These are phyloP conservation scores for Semicossyphus pulcher DNA, from an alignment of 2,113 vertebrate species.

Conservation along the genomic window DNA sequence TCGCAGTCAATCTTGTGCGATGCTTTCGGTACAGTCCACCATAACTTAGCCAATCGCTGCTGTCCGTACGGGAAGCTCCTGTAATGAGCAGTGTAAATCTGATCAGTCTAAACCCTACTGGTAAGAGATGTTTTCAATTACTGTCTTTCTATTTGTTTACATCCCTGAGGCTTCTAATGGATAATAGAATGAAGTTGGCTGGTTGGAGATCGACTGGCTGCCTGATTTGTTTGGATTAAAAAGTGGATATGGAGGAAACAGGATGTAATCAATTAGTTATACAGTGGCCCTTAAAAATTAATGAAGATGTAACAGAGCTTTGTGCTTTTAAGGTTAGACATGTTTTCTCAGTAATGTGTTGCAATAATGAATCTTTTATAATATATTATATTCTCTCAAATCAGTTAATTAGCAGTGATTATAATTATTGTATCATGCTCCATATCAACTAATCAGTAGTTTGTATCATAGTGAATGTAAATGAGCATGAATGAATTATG, in stretches of 20 bases:
- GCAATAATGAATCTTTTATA: no score
- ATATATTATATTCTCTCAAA: no score
- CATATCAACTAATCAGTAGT: no score
- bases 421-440: no score
- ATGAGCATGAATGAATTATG: no score
- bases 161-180: constrained; percentile 29
- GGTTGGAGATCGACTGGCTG: constrained; percentile 30
- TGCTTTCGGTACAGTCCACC: neutral
- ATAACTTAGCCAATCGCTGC: neutral
- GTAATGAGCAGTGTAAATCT: constrained; percentile 53
- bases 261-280: constrained; percentile 31
- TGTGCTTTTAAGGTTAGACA: no score
- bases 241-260: constrained; percentile 13
- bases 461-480: no score
- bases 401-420: no score
- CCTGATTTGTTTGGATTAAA: constrained; percentile 54
- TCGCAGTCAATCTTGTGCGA: constrained; percentile 8
- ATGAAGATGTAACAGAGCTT: no score
- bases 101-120: constrained; percentile 29
- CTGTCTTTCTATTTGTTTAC: constrained; percentile 38
- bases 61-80: constrained; percentile 13
- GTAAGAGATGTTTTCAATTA: constrained; percentile 59
- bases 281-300: no score
- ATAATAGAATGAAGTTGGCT: constrained; percentile 44
- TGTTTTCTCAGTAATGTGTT: no score